These are phyloP conservation scores for Ceratoteleas bidentatus DNA, from an alignment of 1,140 invertebrate species.

Conservation along the genomic window DNA sequence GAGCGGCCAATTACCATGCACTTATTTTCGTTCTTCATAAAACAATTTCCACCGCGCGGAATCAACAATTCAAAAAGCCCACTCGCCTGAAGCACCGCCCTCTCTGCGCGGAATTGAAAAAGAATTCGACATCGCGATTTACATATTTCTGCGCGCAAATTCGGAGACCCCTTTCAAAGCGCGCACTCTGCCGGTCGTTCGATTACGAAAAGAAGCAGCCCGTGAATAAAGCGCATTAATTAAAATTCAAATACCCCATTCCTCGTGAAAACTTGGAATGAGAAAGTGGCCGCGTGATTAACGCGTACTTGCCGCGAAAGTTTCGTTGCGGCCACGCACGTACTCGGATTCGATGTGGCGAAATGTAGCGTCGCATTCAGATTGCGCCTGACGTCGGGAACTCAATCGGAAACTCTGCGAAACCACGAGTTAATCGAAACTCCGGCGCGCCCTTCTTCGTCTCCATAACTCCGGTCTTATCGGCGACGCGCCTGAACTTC, in stretches of 20 bases:
- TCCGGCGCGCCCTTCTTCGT: constrained; percentile 58
- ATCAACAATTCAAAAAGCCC: background rate
- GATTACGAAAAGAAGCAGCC: background rate
- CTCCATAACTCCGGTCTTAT: constrained; percentile 50
- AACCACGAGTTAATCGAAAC: constrained; percentile 77
- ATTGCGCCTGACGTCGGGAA: constrained; percentile 64
- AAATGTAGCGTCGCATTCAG: constrained; percentile 57
- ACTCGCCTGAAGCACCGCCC: background rate
- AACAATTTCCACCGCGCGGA: background rate
- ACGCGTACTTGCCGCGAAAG: constrained; percentile 26
- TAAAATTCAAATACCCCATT: constrained; percentile 21
- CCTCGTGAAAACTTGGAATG: constrained; percentile 11
- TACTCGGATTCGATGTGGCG: constrained; percentile 34
- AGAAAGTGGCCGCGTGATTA: constrained; percentile 32
- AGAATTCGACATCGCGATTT: constrained; percentile 2
- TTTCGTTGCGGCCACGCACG: constrained; percentile 5
- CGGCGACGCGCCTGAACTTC: constrained; percentile 59
- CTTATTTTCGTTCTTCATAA: too few relatives aligned
- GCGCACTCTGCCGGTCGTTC: background rate
- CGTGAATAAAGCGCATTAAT: constrained; percentile 28
- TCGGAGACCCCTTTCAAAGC: constrained; percentile 8
- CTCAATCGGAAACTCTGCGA: constrained; percentile 69
- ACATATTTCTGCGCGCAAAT: constrained; percentile 7
- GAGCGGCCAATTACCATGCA: too few relatives aligned
- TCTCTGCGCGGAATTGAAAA: constrained; percentile 5